Evolutionary conservation across 2,888 invertebrate genomes (phyloP).

Genomic region (Coenonympha arcania): DNA sequence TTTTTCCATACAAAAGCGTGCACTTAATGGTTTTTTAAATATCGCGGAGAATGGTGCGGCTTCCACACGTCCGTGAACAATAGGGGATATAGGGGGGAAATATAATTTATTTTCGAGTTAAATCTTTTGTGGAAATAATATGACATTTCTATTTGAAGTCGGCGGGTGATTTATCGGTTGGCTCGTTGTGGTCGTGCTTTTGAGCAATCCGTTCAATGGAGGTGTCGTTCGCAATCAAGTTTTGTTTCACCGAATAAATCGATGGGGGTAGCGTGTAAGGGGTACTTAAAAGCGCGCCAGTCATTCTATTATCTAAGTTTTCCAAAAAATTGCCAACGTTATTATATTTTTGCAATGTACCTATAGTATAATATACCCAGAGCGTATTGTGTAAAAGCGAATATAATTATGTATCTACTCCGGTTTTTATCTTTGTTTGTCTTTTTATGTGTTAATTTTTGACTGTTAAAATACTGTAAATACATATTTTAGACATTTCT

Average conservation of each 20-base stretch:
- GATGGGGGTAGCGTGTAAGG: conserved; percentile 1
- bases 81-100: conserved; percentile 59
- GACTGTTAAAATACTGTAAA: too few relatives aligned
- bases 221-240: conserved; percentile 50
- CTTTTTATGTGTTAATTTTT: too few relatives aligned
- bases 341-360: neutral
- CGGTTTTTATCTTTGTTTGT: too few relatives aligned
- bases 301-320: neutral
- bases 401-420: too few relatives aligned
- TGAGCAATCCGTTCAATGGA: conserved; percentile 43
- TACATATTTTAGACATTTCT: too few relatives aligned
- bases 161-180: conserved; percentile 70
- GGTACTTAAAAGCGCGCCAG: neutral
- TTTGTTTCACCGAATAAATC: conserved; percentile 34
- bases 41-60: conserved; percentile 59
- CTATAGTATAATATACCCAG: too few relatives aligned
- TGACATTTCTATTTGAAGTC: conserved; percentile 76
- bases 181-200: conserved; percentile 52
- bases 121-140: conserved; percentile 76
- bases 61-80: conserved; percentile 72
- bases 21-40: conserved; percentile 73
- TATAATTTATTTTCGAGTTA: conserved; percentile 75
- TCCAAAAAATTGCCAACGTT: neutral
- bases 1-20: conserved; percentile 61
- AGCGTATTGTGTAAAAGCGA: too few relatives aligned